phyloP scores from a whole-genome alignment of 2,113 vertebrate genomes.

The Theropithecus gelada region DNA sequence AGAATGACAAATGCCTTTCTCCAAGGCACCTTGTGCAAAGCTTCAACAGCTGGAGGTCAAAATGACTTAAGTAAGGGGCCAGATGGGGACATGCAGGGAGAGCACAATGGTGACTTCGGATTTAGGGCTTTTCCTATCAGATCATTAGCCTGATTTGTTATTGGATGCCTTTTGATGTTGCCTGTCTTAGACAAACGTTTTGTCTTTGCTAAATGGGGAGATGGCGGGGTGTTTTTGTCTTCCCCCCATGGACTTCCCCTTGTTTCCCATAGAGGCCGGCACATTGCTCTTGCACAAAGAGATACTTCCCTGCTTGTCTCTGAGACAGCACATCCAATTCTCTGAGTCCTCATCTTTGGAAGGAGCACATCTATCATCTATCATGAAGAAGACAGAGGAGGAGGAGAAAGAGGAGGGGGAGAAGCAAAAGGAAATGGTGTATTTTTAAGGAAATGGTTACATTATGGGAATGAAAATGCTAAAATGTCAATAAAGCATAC shows the following conservation, averaged over 20 bases:
- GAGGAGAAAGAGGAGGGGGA: neutral
- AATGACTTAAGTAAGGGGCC: conserved; percentile 74
- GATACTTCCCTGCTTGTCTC: neutral
- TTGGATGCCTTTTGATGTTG: conserved; percentile 60
- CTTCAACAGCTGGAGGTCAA: conserved; percentile 79
- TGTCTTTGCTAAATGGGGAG: conserved; percentile 61
- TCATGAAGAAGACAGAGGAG: neutral
- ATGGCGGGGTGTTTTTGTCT: neutral
- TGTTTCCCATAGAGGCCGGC: neutral
- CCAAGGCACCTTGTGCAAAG: conserved; percentile 79
- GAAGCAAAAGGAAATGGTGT: rapidly evolving
- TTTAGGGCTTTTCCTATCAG: conserved; percentile 61
- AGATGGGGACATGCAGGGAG: neutral
- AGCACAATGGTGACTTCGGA: conserved; percentile 71
- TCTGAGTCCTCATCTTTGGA: neutral
- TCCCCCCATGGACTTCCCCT: neutral
- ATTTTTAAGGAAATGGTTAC: neutral
- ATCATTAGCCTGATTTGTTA: conserved; percentile 69
- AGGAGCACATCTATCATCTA: neutral
- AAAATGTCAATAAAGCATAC: rapidly evolving
- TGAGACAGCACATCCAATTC: neutral
- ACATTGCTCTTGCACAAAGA: neutral
- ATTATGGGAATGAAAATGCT: neutral
- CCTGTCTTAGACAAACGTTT: neutral
- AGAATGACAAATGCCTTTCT: conserved; percentile 90